Evolutionary conservation across 2,797 vertebrate species (phyloP), one percentile per base, ranked within the genome.

Genomic region (Gadopsis bispinosus): DNA sequence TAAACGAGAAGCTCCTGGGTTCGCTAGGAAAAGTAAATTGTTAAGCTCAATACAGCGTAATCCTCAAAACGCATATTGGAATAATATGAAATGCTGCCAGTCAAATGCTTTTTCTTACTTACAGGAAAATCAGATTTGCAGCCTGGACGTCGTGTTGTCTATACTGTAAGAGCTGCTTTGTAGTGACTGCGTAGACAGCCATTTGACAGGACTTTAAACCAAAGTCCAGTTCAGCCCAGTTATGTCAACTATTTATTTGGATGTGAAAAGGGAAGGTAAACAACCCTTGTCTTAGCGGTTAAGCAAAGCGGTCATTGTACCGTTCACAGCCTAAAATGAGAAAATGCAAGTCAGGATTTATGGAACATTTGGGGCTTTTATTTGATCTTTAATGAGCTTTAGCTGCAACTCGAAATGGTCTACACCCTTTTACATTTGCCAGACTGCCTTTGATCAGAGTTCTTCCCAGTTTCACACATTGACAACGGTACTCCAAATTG

Each of bases 151-250:
- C 17, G 3, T 43, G 26, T 31, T 14, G 53, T 7, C 1, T 71
- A 33, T 33, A 4, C 3, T 33, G 5, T 7, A 4, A 17, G 10
- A n/a, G n/a, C 7, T 35, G n/a, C 17, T 17, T 29, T 63, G 22
- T n/a, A 33, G 22, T 4, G 55, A 50, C 8, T 3, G 14, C 56
- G 39, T 1, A 9, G 20, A 26, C 35, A 16, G 7, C 9, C 51
- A 45, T 19, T n/a, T 7, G 68, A 64, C 73, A 59, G 48, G 70
- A 26, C 66, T 77, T 69, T 37, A n/a, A 61, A 81, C 72, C 26
- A 26, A 67, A 29, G 61, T 65, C 61, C 41, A 51, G 59, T 50
- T 58, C 3, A 59, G 55, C 51, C 8, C 16, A 2, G 53, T 77
- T 33, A 68, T 48, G 45, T 17, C 26, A 43, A 43, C 9, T 22